Evolutionary conservation across 2,797 vertebrate species (phyloP), one percentile per base, ranked within the genome.

Genomic region (Simalia tracyae): DNA sequence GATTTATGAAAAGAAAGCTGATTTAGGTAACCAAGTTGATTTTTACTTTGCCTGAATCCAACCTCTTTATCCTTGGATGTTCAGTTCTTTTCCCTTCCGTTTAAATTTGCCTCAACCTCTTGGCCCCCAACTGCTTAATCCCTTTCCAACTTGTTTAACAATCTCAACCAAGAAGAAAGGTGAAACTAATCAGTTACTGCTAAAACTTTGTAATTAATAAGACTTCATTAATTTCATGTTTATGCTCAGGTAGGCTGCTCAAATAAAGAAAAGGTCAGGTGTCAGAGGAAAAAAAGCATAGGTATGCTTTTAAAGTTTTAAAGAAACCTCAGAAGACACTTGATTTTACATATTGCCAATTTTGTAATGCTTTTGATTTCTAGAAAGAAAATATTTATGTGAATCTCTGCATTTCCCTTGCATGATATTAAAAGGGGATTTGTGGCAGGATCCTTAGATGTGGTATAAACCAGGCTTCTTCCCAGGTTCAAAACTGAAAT

Each of bases 181-280:
- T 59, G 42, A 92, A 17, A 64, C 0, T 24, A 94, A 87, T 42
- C 86, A 95, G 56, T 89, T 90, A n/a, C 94, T 59, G n/a, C 86
- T 92, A 61, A 85, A 57, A 66, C 56, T 1, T 72, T 95, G 68
- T 90, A 95, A 94, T 95, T 95, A 96, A 94, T 90, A 22, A 92
- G 15, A 8, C 59, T 50, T 84, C 36, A 59, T 95, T 95, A 96
- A 95, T 88, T 94, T 85, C 36, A 90, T 56, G n/a, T 93, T 95
- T 68, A 0, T 72, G 17, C 88, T 94, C 87, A 93, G 88, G 90
- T 84, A 89, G 59, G 81, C 88, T 84, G 66, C 22, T 46, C 42
- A 87, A 92, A 61, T 72, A 22, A 93, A 91, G 57, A 92, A 24
- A 56, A 46, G 88, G 36, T 31, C 5, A 93, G 85, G 4, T 1